Percentiles rank a stretch among this genome's conserved stretches.
phyloP scores from a whole-genome alignment of 2,797 vertebrate genomes.

The Liparis tanakae region DNA sequence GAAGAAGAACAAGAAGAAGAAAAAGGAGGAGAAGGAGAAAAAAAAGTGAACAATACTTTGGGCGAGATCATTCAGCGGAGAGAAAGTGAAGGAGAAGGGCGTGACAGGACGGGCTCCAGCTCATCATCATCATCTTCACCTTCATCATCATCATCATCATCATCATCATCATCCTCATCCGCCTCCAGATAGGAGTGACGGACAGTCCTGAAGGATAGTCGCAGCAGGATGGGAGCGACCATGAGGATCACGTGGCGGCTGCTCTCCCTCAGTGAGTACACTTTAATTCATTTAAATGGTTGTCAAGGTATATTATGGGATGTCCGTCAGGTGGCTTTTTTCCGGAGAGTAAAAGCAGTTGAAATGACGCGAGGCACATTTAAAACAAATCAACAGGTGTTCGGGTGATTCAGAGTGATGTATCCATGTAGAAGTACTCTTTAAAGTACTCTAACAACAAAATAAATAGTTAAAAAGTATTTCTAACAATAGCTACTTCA shows the following conservation, averaged over 20 bases:
- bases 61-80: constrained; percentile 56
- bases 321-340: not conserved
- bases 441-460: not conserved
- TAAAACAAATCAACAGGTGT: not conserved
- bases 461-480: not conserved
- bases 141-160: not conserved
- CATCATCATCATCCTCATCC: constrained; percentile 16
- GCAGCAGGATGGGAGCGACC: constrained; percentile 54
- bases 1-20: constrained; percentile 8
- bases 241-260: constrained; percentile 66
- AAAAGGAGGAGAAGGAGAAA: constrained; percentile 11
- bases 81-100: constrained; percentile 69
- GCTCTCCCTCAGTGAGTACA: constrained; percentile 73
- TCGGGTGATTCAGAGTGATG: not conserved
- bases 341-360: not conserved
- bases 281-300: not conserved
- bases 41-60: constrained; percentile 47
- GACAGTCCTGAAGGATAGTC: constrained; percentile 46
- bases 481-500: not conserved
- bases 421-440: not conserved
- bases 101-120: constrained; percentile 45
- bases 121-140: constrained; percentile 4
- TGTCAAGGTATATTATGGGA: not conserved
- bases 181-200: constrained; percentile 11
- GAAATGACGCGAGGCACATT: not conserved